Base-by-base conservation (phyloP, 1,140 invertebrate species). In the Brachionus calyciflorus region DNA sequence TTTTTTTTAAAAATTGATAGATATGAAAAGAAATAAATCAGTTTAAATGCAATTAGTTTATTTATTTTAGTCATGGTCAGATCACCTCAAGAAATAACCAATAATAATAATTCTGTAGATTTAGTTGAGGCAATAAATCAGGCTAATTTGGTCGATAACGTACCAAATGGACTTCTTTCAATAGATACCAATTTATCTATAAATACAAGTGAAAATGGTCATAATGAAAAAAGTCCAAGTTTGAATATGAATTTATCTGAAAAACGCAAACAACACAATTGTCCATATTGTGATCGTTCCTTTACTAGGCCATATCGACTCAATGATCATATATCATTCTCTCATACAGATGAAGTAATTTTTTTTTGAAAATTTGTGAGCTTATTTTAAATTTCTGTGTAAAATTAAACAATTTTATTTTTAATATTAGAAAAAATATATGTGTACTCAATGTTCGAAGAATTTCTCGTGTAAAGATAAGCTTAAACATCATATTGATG, bases 401-500 rank as follows among this genome's bases (percentile, higher is more conserved):
- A 37, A 5, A 5, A 37, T 5, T 3, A 37, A 37, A 37, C 3
- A 5, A 5, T 37, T 37, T 37, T 37, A 5, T 73, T 73, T 51
- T 33, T 37, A 9, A 30, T 19, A 40, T 10, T 21, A 73, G 69
- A 49, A 41, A 73, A 73, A 73, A 73, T 73, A 73, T 40, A 73
- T 73, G 69, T 73, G 69, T 28, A 26, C 44, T 26, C 7, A 30
- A 53, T 73, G 69, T 30, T 73, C 69, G 46, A 73, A 73, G 51
- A 73, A 73, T 51, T 73, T 73, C 7, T 73, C 69, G 26, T 73
- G 69, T 40, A 73, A 73, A 73, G 69, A 73, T 73, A 73, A 73
- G 17, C 46, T 73, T 12, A 73, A 73, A 6, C 69, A 73, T 73
- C 69, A 73, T 30, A 55, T 73, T 14, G 69, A 73, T n/a, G 69